Evolutionary conservation across 2,113 vertebrate species (phyloP), one percentile per base, ranked within the genome.

Genomic region (Cebidichthys violaceus): DNA sequence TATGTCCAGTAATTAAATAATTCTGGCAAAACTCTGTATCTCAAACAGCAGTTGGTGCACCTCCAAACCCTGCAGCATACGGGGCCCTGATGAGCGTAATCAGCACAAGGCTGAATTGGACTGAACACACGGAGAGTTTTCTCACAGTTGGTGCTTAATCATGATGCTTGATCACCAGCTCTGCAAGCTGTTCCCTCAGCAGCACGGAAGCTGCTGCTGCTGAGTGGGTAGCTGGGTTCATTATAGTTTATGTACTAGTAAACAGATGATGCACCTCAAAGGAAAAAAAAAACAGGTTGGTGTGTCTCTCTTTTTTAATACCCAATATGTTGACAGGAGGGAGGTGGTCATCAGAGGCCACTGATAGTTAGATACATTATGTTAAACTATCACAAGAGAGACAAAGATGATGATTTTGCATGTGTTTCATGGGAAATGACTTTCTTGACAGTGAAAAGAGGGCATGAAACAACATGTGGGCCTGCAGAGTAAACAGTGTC

Each of bases 121-220:
- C 75, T 81, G 87, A 92, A 87, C 77, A 87, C 88, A 86, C 74
- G 29, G 83, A 91, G 88, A 86, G 86, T 91, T 92, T 90, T 74
- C 83, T 93, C 91, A 35, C 92, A 93, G 93, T 92, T 89, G 93
- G 92, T 89, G 89, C 86, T 92, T 94, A 93, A 94, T 94, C 92
- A 93, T 87, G 85, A 92, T 86, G 90, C 87, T 92, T 92, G 89
- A 94, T 93, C 92, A 92, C 90, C 82, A 70, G 84, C 90, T 91
- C 83, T 76, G 85, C 92, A 93, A 94, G 90, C 90, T 92, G 92
- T 93, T 93, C 87, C 83, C 85, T 69, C 78, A 77, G 74, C 86
- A 76, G 75, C 79, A 81, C 27, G 22, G 71, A 66, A 81, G 70
- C 86, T 77, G 60, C 83, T 83, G 76, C 80, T 79, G 81, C 77